Evolutionary conservation across 2,888 invertebrate species (phyloP), one percentile per base, ranked within the genome.

Genomic region (Agrochola lota): DNA sequence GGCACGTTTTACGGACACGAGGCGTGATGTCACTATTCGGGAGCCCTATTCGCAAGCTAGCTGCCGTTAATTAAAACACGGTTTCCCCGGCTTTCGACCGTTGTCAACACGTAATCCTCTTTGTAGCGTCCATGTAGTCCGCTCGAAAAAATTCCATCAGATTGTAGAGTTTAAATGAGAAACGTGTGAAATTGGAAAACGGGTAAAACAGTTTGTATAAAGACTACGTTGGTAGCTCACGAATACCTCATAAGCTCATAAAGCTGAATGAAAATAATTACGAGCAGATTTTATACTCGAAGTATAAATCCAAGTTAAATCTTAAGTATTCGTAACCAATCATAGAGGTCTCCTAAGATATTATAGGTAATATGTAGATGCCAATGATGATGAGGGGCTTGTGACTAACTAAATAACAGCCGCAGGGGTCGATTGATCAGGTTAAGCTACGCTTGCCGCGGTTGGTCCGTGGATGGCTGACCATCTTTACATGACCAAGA

Each of bases 61-160:
- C 35, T 59, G 55, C n/a, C 69, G 84, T 84, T 83, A 84, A 80
- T 83, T 84, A 81, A 73, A 84, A 71, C 71, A 55, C 62, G 40
- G 62, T 67, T 59, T 73, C 67, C 35, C 35, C 57, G 40, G 70
- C 70, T 71, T 60, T 76, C 59, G 57, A 59, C 43, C 57, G 72
- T 52, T 83, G 71, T 30, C 68, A 60, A 74, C 68, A 30, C 26
- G 17, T 84, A 80, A 84, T 73, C 72, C 84, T 55, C 59, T 80
- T 84, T 62, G 60, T 63, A 63, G 23, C 52, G 57, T 62, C 57
- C 49, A 59, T 68, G 23, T 20, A 52, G 46, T 59, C 59, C 9
- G 26, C 35, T 46, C 52, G 46, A 40, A 40, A 30, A 49, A 68
- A 63, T 55, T 71, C 30, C 67, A 57, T 52, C 49, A 55, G 9